Evolutionary conservation across 2,888 invertebrate species (phyloP).

Genomic region (Agrochola lota): DNA sequence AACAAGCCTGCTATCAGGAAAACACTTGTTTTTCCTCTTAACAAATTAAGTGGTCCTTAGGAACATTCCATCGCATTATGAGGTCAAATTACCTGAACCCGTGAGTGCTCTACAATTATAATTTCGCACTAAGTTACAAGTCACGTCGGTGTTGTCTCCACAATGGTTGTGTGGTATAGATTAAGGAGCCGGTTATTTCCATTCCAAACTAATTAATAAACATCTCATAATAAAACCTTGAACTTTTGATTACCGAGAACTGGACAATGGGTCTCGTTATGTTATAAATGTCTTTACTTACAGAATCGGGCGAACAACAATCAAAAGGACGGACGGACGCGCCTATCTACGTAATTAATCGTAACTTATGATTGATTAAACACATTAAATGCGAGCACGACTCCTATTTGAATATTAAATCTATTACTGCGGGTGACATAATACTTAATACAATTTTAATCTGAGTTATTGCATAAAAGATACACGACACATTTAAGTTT

Average conservation of each 20-base stretch:
- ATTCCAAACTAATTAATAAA: slow-evolving; percentile 87
- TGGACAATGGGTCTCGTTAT: slow-evolving; percentile 88
- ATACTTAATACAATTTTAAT: slow-evolving; percentile 89
- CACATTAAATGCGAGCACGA: slow-evolving; percentile 89
- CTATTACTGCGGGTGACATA: slow-evolving; percentile 88
- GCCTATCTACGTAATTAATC: slow-evolving; percentile 90
- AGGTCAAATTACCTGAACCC: slow-evolving; percentile 57
- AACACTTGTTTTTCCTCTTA: slow-evolving; percentile 65
- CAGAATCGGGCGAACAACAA: slow-evolving; percentile 78
- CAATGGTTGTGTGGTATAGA: slow-evolving; percentile 78
- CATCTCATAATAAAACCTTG: slow-evolving; percentile 86
- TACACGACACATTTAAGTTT: slow-evolving; percentile 81
- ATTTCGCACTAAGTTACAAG: slow-evolving; percentile 74
- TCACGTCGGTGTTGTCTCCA: slow-evolving; percentile 81
- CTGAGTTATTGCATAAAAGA: slow-evolving; percentile 87
- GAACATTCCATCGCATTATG: slow-evolving; percentile 31
- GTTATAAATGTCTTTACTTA: slow-evolving; percentile 80
- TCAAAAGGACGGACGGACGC: slow-evolving; percentile 80
- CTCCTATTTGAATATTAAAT: slow-evolving; percentile 89
- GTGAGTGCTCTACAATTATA: slow-evolving; percentile 54
- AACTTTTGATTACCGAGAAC: slow-evolving; percentile 86
- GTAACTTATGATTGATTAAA: slow-evolving; percentile 90
- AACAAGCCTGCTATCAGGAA: slow-evolving; percentile 60
- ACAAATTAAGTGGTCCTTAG: slow-evolving; percentile 64
- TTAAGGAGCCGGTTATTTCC: slow-evolving; percentile 82